Base-by-base conservation (phyloP, 2,113 vertebrate genomes). In the Anser brachyrhynchus region DNA sequence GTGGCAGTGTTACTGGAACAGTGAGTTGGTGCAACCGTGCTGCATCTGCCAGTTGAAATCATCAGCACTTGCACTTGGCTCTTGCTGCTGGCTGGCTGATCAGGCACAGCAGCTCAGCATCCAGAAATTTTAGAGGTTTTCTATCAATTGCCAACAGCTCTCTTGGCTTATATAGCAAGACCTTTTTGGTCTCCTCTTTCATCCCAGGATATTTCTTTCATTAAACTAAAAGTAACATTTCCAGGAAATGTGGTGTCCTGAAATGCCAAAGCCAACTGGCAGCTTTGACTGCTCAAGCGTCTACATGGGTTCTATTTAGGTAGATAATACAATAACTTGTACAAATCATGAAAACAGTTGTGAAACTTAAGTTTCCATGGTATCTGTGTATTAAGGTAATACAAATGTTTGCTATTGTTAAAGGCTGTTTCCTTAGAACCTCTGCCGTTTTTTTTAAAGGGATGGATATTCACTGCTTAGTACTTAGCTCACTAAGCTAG, bases 111-210 rank as follows among this genome's bases (percentile, higher is more conserved):
- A 90, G 75, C 90, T 96, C 88, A 92, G 82, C 78, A 91, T 97
- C 93, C 94, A 96, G 94, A 90, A 94, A 93, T 96, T 95, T 96
- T 93, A 96, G 95, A 96, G 94, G 96, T 93, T 96, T 96, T 94
- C 71, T 88, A 78, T 95, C 96, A 96, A 84, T 88, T 96, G 96
- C 96, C 96, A 97, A 66, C 90, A 95, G 76, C 90, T 92, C 84
- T 44, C 90, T 97, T 95, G 94, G 95, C 90, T 86, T 89, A 69
- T 57, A 83, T 28, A 92, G 93, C 76, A 91, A 96, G 94, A 93
- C 92, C 94, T 94, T 90, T 96, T 19, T 89, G 81, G 73, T 95
- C 84, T 95, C 86, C 70, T 89, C 90, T 95, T 92, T 96, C 93
- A 96, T 84, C 90, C 90, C 87, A 92, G 81, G 94, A 95, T 95